Percentiles rank a stretch among this genome's conserved stretches.
Evolutionary conservation across 2,888 invertebrate species (phyloP).

Genomic region (Rambutsinella grinnellia): DNA sequence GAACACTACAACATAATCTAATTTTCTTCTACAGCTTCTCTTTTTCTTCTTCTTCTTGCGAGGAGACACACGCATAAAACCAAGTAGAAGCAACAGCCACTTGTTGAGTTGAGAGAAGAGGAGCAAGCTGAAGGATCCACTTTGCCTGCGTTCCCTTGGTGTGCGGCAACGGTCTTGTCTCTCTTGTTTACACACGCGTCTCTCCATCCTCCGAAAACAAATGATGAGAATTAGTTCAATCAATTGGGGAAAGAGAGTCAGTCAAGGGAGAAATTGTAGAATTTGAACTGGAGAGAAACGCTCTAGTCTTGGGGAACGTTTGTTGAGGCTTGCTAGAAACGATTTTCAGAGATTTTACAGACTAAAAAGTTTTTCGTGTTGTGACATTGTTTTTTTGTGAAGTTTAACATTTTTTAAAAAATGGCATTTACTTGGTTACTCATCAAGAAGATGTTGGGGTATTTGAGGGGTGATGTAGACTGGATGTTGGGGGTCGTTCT

Average conservation of each 20-base stretch:
- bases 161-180: neutral
- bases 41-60: neutral
- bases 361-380: neutral
- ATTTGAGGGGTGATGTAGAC: slow-evolving; percentile 45
- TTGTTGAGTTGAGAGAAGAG: slow-evolving; percentile 44
- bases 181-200: neutral
- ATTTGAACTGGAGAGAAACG: neutral
- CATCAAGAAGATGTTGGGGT: slow-evolving; percentile 25
- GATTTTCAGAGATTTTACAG: neutral
- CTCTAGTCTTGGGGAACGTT: slow-evolving; percentile 3
- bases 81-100: slow-evolving; percentile 19
- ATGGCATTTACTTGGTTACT: slow-evolving; percentile 40
- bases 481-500: slow-evolving; percentile 49
- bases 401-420: neutral
- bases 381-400: slow-evolving; percentile 2
- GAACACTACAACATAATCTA: neutral
- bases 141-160: slow-evolving; percentile 13
- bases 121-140: slow-evolving; percentile 31
- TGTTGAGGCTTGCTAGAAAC: neutral
- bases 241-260: neutral
- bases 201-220: neutral
- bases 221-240: neutral
- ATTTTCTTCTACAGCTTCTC: neutral
- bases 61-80: slow-evolving; percentile 24
- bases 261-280: neutral